phyloP scores from a whole-genome alignment of 2,113 vertebrate species.

The Passer montanus region DNA sequence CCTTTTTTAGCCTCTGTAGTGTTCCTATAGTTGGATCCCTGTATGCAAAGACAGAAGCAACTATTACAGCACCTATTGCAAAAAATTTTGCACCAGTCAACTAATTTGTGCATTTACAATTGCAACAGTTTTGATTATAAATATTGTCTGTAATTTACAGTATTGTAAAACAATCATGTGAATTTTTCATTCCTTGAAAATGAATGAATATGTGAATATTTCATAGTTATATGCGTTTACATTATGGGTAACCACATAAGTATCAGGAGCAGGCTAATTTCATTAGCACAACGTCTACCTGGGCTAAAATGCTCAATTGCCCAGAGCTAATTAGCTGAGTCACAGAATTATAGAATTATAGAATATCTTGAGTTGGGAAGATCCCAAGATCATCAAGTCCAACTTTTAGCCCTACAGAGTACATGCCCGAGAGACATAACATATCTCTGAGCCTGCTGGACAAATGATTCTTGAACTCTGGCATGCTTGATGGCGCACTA shows the following conservation, averaged over 20 bases:
- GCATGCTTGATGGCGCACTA: background rate
- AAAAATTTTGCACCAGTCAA: background rate
- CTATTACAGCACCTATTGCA: rapidly evolving
- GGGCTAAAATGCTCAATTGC: background rate
- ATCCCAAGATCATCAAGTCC: background rate
- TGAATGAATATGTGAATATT: background rate
- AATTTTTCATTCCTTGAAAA: background rate
- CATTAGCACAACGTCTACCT: background rate
- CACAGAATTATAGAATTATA: background rate
- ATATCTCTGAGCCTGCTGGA: rapidly evolving
- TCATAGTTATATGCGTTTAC: background rate
- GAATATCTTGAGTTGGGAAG: background rate
- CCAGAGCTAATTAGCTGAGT: background rate
- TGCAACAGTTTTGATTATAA: background rate
- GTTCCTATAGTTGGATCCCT: background rate
- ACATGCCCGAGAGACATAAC: background rate
- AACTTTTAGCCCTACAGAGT: background rate
- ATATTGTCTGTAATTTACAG: background rate
- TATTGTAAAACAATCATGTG: background rate
- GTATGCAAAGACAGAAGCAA: background rate
- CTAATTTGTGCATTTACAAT: background rate
- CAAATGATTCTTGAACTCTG: background rate
- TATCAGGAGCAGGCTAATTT: background rate
- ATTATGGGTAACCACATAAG: background rate
- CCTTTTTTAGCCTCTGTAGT: background rate